These are phyloP conservation scores for Tricholauxania praeusta DNA, from an alignment of 2,888 invertebrate genomes.

Conservation along the genomic window DNA sequence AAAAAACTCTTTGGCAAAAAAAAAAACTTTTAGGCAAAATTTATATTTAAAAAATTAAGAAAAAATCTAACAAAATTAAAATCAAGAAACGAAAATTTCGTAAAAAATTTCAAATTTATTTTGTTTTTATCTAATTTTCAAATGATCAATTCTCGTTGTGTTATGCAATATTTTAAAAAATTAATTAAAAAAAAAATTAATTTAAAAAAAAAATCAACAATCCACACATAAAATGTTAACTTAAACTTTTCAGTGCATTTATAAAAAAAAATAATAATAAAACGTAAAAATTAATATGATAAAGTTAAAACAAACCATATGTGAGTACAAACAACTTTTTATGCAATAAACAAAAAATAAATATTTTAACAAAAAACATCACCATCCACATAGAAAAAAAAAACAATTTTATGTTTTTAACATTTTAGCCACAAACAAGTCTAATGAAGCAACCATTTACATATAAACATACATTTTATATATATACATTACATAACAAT, in stretches of 20 bases:
- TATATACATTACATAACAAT: slow-evolving; percentile 43
- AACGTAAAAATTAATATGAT: slow-evolving; percentile 1
- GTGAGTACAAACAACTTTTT: slow-evolving; percentile 48
- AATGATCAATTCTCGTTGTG: slow-evolving; percentile 45
- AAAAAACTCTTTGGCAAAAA: slow-evolving; percentile 47
- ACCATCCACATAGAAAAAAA: background rate
- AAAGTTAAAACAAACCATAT: slow-evolving; percentile 9
- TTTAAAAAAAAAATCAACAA: slow-evolving; percentile 15
- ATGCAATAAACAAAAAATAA: slow-evolving; percentile 29
- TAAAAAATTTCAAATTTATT: slow-evolving; percentile 34
- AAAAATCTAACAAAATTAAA: slow-evolving; percentile 45
- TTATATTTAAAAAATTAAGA: slow-evolving; percentile 53
- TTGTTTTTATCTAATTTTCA: slow-evolving; percentile 45
- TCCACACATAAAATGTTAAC: background rate
- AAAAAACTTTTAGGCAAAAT: slow-evolving; percentile 61
- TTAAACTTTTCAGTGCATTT: slow-evolving; percentile 38
- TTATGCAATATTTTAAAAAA: slow-evolving; percentile 37
- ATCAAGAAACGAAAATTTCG: slow-evolving; percentile 16
- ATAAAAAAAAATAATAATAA: slow-evolving; percentile 9
- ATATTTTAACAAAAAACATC: slow-evolving; percentile 12
- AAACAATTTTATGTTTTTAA: slow-evolving; percentile 16
- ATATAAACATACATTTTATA: slow-evolving; percentile 17
- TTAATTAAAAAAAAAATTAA: slow-evolving; percentile 18
- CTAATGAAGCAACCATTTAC: slow-evolving; percentile 36
- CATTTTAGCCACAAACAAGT: slow-evolving; percentile 32